Evolutionary conservation across 2,888 invertebrate genomes (phyloP).

Genomic region (Helobdella robusta): DNA sequence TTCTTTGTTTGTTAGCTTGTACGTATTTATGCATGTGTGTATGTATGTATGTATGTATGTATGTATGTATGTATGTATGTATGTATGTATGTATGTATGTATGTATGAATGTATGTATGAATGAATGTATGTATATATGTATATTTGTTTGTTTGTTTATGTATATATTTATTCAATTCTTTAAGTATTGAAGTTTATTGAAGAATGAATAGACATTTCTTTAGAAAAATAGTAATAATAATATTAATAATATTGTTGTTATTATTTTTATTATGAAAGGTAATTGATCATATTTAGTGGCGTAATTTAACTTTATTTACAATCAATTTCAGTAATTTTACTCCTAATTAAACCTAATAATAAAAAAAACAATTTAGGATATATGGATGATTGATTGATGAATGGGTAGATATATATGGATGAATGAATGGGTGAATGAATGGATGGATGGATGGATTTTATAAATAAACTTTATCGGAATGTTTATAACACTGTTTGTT

Average conservation of each 20-base stretch:
- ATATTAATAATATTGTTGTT: too few species aligned
- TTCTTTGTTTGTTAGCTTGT: background rate
- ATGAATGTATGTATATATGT: slow-evolving; percentile 26
- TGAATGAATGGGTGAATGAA: slow-evolving; percentile 10
- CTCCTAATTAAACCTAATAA: too few species aligned
- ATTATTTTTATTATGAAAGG: too few species aligned
- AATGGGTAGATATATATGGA: background rate
- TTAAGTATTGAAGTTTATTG: too few species aligned
- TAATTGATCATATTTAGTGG: too few species aligned
- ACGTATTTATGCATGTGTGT: slow-evolving; percentile 1
- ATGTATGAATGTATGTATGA: slow-evolving; percentile 25
- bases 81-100: slow-evolving; percentile 25
- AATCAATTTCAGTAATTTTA: too few species aligned
- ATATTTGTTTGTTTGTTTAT: too few species aligned
- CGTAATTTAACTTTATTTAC: too few species aligned
- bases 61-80: slow-evolving; percentile 21
- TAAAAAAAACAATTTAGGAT: background rate
- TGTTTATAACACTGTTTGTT: background rate
- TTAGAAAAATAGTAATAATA: too few species aligned
- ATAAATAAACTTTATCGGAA: background rate
- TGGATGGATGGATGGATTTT: background rate
- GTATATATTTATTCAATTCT: too few species aligned
- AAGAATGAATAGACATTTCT: too few species aligned
- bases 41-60: slow-evolving; percentile 19
- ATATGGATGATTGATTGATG: slow-evolving; percentile 2